phyloP scores from a whole-genome alignment of 1,140 invertebrate species.

The Psix sp. region DNA sequence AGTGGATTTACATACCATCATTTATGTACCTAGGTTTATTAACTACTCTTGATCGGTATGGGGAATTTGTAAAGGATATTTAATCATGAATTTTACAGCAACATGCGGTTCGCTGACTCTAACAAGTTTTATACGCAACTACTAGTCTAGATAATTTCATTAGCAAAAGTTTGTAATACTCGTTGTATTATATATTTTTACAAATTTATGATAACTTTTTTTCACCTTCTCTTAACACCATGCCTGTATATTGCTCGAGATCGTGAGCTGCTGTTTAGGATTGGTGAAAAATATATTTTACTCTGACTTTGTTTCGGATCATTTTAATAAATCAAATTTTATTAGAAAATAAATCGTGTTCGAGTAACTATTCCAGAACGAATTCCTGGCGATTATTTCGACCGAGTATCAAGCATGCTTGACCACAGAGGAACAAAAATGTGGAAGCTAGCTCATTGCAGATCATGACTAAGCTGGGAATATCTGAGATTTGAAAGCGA shows the following conservation, averaged over 20 bases:
- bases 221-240: no score
- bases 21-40: slow-evolving; percentile 36
- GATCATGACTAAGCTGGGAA: slow-evolving; percentile 71
- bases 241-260: no score
- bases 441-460: slow-evolving; percentile 66
- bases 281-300: no score
- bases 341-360: no score
- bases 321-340: no score
- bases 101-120: slow-evolving; percentile 13
- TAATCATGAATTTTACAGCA: slow-evolving; percentile 20
- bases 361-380: no score
- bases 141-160: slow-evolving; percentile 7
- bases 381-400: not conserved
- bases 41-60: slow-evolving; percentile 15
- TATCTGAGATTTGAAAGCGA: slow-evolving; percentile 50
- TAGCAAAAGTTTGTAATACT: not conserved
- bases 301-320: no score
- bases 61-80: slow-evolving; percentile 13
- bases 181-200: no score
- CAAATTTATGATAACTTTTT: no score
- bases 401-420: no score
- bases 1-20: slow-evolving; percentile 38
- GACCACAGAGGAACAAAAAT: not conserved
- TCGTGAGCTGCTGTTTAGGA: no score
- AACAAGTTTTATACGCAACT: slow-evolving; percentile 5